Conservation (phyloP, 1,140 invertebrate genomes). For the Hypsibius dujardini region DNA sequence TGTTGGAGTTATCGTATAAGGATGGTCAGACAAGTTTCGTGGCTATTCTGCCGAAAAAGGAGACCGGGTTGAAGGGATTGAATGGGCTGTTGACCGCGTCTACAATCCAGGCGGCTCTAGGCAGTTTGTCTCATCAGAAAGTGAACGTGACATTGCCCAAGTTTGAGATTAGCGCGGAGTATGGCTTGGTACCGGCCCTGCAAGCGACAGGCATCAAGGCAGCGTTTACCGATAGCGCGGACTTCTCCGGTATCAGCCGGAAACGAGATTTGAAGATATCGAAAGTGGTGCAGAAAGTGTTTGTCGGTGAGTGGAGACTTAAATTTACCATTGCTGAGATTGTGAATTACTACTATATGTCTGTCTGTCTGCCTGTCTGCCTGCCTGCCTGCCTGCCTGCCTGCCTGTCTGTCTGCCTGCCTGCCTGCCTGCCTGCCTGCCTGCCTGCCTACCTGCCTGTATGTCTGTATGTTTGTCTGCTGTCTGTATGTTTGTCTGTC, state of each 20-base stretch:
- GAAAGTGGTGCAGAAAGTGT: conserved; percentile 18
- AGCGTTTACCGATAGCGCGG: not conserved
- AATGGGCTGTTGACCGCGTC: conserved; percentile 36
- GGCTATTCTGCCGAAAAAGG: conserved; percentile 46
- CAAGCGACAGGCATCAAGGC: conserved; percentile 22
- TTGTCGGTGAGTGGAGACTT: conserved; percentile 11
- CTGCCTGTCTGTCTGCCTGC: no score
- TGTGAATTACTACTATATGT: no score
- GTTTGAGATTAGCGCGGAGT: conserved; percentile 43
- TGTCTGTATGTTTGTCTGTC: no score
- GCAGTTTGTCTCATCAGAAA: conserved; percentile 16
- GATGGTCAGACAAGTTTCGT: conserved; percentile 47
- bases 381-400: no score
- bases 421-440: no score
- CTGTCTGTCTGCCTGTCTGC: no score
- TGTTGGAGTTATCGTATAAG: conserved; percentile 53
- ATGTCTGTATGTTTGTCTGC: no score
- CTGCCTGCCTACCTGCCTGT: no score
- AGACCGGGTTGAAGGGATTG: conserved; percentile 34
- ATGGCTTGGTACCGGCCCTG: conserved; percentile 39
- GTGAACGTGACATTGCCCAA: conserved; percentile 38
- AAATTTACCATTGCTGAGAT: not conserved
- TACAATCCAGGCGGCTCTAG: conserved; percentile 29
- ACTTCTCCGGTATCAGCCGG: not conserved
- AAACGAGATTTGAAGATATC: conserved; percentile 1